Conservation (phyloP, 2,113 vertebrate genomes). For the Gracilinanus agilis region DNA sequence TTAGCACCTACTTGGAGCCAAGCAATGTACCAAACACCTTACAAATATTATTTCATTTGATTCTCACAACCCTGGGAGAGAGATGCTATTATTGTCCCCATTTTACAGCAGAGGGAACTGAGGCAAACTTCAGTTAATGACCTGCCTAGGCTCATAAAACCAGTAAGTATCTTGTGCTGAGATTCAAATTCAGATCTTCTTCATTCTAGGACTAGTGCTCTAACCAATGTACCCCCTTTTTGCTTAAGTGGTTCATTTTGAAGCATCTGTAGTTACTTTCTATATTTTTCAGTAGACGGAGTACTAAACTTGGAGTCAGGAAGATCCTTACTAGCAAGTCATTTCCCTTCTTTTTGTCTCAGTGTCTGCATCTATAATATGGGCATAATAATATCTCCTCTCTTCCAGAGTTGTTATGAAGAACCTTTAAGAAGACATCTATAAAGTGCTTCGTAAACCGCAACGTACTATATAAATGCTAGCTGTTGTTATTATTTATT, state of each 20-base stretch:
- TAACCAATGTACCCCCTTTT: not conserved
- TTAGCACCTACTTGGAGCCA: not conserved
- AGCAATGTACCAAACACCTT: not conserved
- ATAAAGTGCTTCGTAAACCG: not conserved
- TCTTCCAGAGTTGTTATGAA: not conserved
- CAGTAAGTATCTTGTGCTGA: not conserved
- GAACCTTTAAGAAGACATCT: not conserved
- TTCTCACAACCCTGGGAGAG: not conserved
- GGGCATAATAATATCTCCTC: not conserved
- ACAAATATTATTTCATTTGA: not conserved
- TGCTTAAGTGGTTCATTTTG: not conserved
- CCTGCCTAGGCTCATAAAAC: not conserved
- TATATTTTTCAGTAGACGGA: not conserved
- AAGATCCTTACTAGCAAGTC: not conserved
- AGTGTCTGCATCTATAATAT: not conserved
- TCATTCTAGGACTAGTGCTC: not conserved
- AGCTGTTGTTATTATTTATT: slow-evolving; percentile 2
- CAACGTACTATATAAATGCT: not conserved
- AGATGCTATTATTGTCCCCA: not conserved
- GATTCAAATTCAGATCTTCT: not conserved
- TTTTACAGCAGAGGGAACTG: not conserved
- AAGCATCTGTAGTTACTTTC: not conserved
- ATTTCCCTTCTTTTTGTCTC: not conserved
- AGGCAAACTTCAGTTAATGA: not conserved
- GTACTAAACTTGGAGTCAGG: not conserved